Percentiles rank a stretch among this genome's conserved stretches.
Conservation (phyloP, 2,797 vertebrate genomes). For the Cossypha polioptera region DNA sequence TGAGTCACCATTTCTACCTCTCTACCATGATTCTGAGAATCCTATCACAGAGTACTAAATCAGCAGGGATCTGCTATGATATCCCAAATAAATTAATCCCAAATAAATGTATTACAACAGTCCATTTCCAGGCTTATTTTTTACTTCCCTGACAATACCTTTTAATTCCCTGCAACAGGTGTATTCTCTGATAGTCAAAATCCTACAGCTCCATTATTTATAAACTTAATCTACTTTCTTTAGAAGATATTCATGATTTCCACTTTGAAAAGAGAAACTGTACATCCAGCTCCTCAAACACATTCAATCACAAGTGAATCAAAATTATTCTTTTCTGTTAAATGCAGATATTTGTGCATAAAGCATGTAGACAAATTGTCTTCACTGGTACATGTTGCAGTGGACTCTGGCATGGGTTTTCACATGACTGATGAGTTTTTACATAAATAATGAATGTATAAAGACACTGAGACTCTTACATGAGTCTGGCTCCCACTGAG, state of each 20-base stretch:
- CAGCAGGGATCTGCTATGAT: background rate
- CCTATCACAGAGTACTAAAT: background rate
- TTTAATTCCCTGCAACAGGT: background rate
- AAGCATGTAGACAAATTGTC: background rate
- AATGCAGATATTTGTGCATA: background rate
- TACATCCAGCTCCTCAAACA: background rate
- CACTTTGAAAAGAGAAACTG: background rate
- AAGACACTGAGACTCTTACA: background rate
- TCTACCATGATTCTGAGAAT: background rate
- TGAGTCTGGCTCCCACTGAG: background rate
- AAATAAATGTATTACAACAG: background rate
- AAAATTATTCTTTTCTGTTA: background rate
- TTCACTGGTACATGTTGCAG: background rate
- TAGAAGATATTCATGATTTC: background rate
- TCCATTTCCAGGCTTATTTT: background rate
- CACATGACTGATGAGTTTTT: background rate
- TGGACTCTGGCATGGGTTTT: background rate
- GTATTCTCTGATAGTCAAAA: background rate
- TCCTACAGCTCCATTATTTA: background rate
- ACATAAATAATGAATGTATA: background rate
- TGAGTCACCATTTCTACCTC: background rate
- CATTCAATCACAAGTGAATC: background rate
- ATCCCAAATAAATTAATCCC: background rate
- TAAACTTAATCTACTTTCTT: background rate
- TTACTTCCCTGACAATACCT: background rate